Base-by-base conservation (phyloP, 2,888 invertebrate genomes). In the Gasteruption jaculator region DNA sequence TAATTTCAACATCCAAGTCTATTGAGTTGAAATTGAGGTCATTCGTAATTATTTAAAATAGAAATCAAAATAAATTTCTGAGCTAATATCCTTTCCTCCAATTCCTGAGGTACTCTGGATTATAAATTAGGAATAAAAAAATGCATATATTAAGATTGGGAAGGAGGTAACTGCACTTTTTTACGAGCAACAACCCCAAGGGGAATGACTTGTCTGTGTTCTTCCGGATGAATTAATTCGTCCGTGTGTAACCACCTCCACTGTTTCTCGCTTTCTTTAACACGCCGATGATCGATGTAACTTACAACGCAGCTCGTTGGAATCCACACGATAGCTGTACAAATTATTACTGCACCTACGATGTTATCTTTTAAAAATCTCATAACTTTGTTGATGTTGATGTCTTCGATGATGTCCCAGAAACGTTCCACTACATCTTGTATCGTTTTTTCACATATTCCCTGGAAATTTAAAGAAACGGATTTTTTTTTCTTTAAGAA, bases 371-470 rank as follows among this genome's bases (percentile, higher is more conserved):
- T 83, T 37, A 94, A 76, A 68, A 93, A 92, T 37, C 89, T 78
- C 56, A 92, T 76, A 56, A 92, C 90, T 65, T 91, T 90, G 69
- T 91, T 93, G 45, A 93, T 92, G 71, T 92, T 92, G 43, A 94
- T 92, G 61, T 94, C 92, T 72, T 95, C 94, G 48, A 96, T 94
- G 36, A 96, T 93, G 67, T 93, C 91, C 93, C 95, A 96, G 72
- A 96, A 91, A 20, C 95, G 80, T 71, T 94, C 92, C 7, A 95
- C 92, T 16, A 95, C 91, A 65, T 95, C 94, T 67, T 92, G 91
- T 46, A 91, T 88, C 0, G 92, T 91, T 72, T 93, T 92, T 70
- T 93, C 91, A 64, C 95, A 96, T 18, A 86, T 79, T 6, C 95
- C 95, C 91, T 94, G 69, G 4, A 71, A 66, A 42, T 45, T 18